phyloP scores from a whole-genome alignment of 2,113 vertebrate species.

The Prinia subflava region DNA sequence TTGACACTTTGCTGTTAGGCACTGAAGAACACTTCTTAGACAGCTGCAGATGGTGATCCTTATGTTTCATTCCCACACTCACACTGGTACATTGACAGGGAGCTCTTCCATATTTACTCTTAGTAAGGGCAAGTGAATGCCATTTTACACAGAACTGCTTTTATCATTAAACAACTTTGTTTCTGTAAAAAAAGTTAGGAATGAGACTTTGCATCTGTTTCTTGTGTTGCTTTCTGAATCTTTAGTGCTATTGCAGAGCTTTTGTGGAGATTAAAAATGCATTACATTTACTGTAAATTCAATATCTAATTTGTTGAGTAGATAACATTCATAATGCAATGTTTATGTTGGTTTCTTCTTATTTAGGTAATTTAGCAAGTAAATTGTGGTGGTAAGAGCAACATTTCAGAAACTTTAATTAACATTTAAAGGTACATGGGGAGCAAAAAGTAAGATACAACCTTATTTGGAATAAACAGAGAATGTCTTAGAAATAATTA shows the following conservation, averaged over 20 bases:
- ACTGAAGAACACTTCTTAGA: constrained; percentile 4
- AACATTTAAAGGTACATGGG: not conserved
- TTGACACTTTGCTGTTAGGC: constrained; percentile 13
- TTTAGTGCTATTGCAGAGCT: not conserved
- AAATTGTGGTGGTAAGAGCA: not conserved
- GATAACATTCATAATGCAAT: not conserved
- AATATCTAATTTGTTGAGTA: not conserved
- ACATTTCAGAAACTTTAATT: constrained; percentile 13
- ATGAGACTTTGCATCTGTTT: constrained; percentile 24
- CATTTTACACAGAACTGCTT: constrained; percentile 38
- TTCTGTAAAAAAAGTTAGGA: not conserved
- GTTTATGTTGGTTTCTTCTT: not conserved
- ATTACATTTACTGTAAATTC: not conserved
- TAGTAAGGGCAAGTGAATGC: constrained; percentile 48
- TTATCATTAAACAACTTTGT: constrained; percentile 21
- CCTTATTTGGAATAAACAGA: not conserved
- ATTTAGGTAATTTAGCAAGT: not conserved
- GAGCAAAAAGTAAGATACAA: not conserved
- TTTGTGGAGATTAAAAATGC: constrained; percentile 19
- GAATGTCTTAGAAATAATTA: not conserved
- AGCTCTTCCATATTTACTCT: constrained; percentile 23
- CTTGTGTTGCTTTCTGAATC: constrained; percentile 8
- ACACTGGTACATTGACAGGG: not conserved
- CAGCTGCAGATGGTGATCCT: constrained; percentile 47
- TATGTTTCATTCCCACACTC: constrained; percentile 46